Base-by-base conservation (phyloP, 2,888 invertebrate species). In the Abrostola triplasia region DNA sequence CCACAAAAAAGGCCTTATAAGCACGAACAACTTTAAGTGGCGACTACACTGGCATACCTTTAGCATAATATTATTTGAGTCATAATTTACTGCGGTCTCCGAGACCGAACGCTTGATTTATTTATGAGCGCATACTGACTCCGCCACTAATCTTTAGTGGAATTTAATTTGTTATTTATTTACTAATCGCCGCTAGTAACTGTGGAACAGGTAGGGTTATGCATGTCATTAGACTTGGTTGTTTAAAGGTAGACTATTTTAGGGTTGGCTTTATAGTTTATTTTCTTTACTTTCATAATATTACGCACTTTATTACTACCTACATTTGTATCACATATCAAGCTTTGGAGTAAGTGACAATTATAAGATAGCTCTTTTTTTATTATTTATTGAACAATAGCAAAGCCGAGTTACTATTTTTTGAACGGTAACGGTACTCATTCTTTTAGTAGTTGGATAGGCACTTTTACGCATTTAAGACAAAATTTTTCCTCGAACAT, bases 111-210 rank as follows among this genome's bases (percentile, higher is more conserved):
- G 72, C 86, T 88, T 94, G 94, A 94, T 94, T 94, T 94, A 93
- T 94, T 91, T 93, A 92, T 87, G 90, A 89, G 83, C 87, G 81
- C 86, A 85, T 88, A 84, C 88, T 88, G 89, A 90, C 86, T 88
- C 80, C 83, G 78, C 88, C 88, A 90, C 90, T 92, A 92, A 93
- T 92, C 92, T 92, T 91, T 89, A 90, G 82, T 89, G 90, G 90
- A 91, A 91, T 92, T 92, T 92, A 92, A 92, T 92, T 92, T 89
- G 90, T 89, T 91, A 91, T 91, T 92, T 92, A 91, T 91, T 92
- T 90, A 91, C 88, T 90, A 90, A 90, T 90, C 89, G 90, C 81
- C 82, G 81, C 79, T 82, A 78, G 84, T 81, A 80, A 79, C 81
- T 79, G 64, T 72, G 67, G 74, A 80, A 80, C 85, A 82, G 85